Evolutionary conservation across 2,888 invertebrate genomes (phyloP).

Genomic region (Drosophila leonis): DNA sequence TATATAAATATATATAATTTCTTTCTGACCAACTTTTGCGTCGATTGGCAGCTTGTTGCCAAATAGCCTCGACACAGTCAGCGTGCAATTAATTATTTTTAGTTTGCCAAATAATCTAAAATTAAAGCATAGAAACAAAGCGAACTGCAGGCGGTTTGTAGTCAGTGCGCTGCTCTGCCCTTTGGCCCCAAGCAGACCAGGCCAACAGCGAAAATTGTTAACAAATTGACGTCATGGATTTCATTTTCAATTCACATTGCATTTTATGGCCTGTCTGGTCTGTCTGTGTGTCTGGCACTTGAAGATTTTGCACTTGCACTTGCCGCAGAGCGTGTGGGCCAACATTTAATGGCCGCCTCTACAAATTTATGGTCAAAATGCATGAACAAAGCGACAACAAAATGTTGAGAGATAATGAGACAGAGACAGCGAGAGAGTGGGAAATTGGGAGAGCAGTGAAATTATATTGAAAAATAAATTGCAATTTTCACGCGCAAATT

Average conservation of each 20-base stretch:
- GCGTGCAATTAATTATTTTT: conserved; percentile 50
- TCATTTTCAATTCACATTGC: conserved; percentile 35
- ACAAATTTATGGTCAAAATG: conserved; percentile 56
- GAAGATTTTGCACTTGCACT: conserved; percentile 42
- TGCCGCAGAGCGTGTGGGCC: conserved; percentile 37
- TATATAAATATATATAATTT: not conserved
- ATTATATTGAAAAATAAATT: conserved; percentile 58
- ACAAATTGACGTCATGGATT: conserved; percentile 60
- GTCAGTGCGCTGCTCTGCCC: conserved; percentile 31
- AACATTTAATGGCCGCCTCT: conserved; percentile 29
- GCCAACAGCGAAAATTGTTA: conserved; percentile 3
- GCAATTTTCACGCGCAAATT: conserved; percentile 52
- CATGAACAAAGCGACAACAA: conserved; percentile 46
- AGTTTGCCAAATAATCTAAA: conserved; percentile 32
- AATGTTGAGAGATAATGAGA: conserved; percentile 13
- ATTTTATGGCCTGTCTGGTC: conserved; percentile 23
- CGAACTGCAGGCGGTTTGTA: conserved; percentile 1
- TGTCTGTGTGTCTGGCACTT: conserved; percentile 29
- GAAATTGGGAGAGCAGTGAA: conserved; percentile 7
- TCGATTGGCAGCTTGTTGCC: conserved; percentile 34
- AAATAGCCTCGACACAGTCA: conserved; percentile 70
- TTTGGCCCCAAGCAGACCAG: conserved; percentile 23
- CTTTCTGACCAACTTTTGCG: conserved; percentile 17
- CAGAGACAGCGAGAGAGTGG: not conserved
- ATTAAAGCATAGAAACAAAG: conserved; percentile 22